Conservation (phyloP, 2,888 invertebrate genomes). For the Ormyrus rosae region DNA sequence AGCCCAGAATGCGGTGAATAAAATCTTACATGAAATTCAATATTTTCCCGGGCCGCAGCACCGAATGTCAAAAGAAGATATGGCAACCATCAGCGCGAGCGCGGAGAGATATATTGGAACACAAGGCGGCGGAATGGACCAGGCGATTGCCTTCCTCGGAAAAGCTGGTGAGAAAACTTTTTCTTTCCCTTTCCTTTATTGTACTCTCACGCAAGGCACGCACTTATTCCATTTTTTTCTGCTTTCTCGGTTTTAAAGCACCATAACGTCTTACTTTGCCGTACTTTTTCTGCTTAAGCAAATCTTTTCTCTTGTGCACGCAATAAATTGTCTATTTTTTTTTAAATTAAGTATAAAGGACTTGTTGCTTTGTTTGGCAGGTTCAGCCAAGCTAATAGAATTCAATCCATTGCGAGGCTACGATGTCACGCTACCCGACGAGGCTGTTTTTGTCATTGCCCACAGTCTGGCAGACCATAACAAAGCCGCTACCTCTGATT, state of each 20-base stretch:
- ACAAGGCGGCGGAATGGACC: conserved; percentile 99
- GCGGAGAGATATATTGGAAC: conserved; percentile 97
- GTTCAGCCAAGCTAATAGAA: conserved; percentile 93
- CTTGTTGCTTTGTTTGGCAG: conserved; percentile 69
- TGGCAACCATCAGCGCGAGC: conserved; percentile 92
- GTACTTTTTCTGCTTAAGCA: too few relatives aligned
- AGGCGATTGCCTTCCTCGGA: conserved; percentile 96
- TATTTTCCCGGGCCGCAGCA: conserved; percentile 55
- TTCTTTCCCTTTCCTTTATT: background rate
- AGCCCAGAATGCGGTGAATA: background rate
- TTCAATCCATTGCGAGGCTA: conserved; percentile 91
- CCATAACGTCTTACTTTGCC: too few relatives aligned
- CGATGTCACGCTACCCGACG: conserved; percentile 87
- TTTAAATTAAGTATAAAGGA: background rate
- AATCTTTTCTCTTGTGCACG: too few relatives aligned
- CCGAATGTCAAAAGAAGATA: conserved; percentile 77
- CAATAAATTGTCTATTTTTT: too few relatives aligned
- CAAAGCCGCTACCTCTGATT: conserved; percentile 95
- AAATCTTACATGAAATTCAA: conserved; percentile 36
- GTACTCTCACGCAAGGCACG: too few relatives aligned
- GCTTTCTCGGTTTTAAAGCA: background rate
- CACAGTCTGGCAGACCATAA: conserved; percentile 93
- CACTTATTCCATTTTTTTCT: background rate
- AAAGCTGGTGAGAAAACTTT: conserved; percentile 78
- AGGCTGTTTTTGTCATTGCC: conserved; percentile 93